Evolutionary conservation across 2,888 invertebrate genomes (phyloP).

Genomic region (Sinohyriopsis cumingii): DNA sequence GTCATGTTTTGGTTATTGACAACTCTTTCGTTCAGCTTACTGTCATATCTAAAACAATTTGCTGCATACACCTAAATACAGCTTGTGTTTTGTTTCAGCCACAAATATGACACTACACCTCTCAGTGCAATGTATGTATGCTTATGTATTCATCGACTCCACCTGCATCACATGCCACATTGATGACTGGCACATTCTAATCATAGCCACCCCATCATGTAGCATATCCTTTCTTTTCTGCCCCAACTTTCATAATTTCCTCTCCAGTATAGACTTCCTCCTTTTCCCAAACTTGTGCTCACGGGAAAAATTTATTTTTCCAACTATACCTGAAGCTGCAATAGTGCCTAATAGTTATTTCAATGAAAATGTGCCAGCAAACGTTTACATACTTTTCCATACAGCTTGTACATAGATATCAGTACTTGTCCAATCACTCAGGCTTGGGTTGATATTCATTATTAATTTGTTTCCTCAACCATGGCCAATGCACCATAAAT

Average conservation of each 20-base stretch:
- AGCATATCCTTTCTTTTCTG: constrained; percentile 16
- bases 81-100: constrained; percentile 10
- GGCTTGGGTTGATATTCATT: neutral
- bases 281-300: constrained; percentile 14
- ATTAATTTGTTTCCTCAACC: constrained; percentile 5
- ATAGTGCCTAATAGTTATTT: constrained; percentile 12
- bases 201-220: constrained; percentile 10
- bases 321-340: constrained; percentile 8
- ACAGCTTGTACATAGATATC: constrained; percentile 17
- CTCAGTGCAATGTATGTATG: constrained; percentile 23
- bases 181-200: constrained; percentile 21
- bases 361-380: constrained; percentile 9
- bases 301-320: constrained; percentile 5
- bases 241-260: constrained; percentile 13
- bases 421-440: neutral
- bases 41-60: constrained; percentile 16
- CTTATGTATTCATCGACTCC: constrained; percentile 21
- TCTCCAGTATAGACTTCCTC: constrained; percentile 13
- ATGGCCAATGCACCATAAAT: constrained; percentile 1
- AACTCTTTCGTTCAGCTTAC: constrained; percentile 6
- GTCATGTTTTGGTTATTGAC: constrained; percentile 10
- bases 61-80: constrained; percentile 18
- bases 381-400: constrained; percentile 11
- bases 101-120: constrained; percentile 23
- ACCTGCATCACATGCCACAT: constrained; percentile 22